phyloP scores from a whole-genome alignment of 2,797 vertebrate genomes.

The Pipistrellus kuhlii region DNA sequence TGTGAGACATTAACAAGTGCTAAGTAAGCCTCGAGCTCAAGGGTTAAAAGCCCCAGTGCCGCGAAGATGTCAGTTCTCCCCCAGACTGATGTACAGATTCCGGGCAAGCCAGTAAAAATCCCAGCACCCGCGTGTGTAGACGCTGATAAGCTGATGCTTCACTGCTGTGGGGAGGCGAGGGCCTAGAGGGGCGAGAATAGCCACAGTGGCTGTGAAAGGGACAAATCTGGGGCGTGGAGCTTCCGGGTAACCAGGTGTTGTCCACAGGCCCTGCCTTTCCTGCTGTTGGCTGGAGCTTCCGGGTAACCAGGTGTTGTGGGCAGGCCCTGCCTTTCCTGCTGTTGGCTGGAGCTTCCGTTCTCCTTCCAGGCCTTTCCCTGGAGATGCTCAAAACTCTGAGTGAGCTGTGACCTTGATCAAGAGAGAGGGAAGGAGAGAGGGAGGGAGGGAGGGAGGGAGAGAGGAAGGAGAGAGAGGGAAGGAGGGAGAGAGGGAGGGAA shows the following conservation, averaged over 20 bases:
- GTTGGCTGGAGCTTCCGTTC: neutral
- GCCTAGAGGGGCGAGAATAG: neutral
- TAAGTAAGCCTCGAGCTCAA: neutral
- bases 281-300: neutral
- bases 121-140: neutral
- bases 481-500: neutral
- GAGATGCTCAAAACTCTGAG: neutral
- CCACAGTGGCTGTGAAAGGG: neutral
- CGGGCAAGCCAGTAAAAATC: neutral
- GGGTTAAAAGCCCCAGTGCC: neutral
- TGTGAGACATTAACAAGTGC: neutral
- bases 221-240: neutral
- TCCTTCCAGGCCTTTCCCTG: neutral
- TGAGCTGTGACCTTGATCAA: neutral
- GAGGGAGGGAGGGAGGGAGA: neutral
- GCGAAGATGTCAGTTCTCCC: neutral
- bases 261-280: neutral
- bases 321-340: neutral
- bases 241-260: neutral
- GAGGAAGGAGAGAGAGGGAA: too few relatives aligned
- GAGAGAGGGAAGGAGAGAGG: neutral
- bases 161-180: neutral
- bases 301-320: neutral
- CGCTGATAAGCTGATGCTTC: neutral
- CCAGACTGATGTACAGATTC: neutral